These are phyloP conservation scores for Ctena decussata DNA, from an alignment of 2,888 invertebrate genomes.

Conservation along the genomic window DNA sequence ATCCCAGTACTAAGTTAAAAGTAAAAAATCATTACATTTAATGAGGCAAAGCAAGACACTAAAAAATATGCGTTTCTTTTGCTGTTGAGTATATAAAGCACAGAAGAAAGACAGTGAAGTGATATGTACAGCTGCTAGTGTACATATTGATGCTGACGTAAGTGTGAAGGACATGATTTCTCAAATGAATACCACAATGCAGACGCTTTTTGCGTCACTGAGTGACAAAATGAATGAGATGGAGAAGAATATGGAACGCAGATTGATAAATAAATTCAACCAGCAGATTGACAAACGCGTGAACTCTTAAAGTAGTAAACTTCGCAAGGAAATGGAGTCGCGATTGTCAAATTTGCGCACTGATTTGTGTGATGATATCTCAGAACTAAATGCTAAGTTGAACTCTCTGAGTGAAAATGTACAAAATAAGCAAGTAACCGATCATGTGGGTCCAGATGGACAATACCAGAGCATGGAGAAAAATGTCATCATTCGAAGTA, in stretches of 20 bases:
- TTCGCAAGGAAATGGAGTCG: background rate
- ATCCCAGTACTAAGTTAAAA: too few relatives aligned
- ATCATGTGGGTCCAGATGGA: background rate
- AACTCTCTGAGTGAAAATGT: background rate
- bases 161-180: background rate
- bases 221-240: slow-evolving; percentile 2
- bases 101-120: background rate
- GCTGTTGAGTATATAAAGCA: too few relatives aligned
- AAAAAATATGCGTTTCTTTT: too few relatives aligned
- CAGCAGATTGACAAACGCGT: slow-evolving; percentile 5
- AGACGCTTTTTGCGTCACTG: background rate
- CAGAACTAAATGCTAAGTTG: background rate
- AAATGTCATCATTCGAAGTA: background rate
- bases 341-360: background rate
- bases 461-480: background rate
- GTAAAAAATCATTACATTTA: too few relatives aligned
- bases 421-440: background rate
- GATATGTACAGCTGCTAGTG: background rate
- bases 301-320: background rate
- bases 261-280: background rate
- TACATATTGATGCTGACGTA: background rate
- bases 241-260: background rate
- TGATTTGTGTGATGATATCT: background rate
- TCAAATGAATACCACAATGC: slow-evolving; percentile 4
- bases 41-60: background rate